Percentiles rank a stretch among this genome's conserved stretches.
These are phyloP conservation scores for Leptobrachium ailaonicum DNA, from an alignment of 2,113 vertebrate genomes.

Conservation along the genomic window DNA sequence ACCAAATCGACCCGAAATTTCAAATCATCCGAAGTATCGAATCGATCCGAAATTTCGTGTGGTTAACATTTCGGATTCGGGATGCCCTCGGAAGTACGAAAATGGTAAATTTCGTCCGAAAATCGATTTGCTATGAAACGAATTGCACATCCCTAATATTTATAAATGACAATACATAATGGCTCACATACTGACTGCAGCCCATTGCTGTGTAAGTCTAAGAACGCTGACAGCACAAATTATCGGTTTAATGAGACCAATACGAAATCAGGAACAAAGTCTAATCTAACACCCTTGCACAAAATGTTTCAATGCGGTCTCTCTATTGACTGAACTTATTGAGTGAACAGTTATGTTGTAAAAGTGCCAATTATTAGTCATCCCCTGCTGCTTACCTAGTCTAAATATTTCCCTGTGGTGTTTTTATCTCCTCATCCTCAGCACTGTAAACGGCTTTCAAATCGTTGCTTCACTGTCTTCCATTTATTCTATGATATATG, in stretches of 20 bases:
- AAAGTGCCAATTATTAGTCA: constrained; percentile 12
- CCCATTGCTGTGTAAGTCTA: too few relatives aligned
- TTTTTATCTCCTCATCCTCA: neutral
- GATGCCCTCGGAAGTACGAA: too few relatives aligned
- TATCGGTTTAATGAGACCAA: constrained; percentile 8
- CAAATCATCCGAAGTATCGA: too few relatives aligned
- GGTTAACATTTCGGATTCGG: too few relatives aligned
- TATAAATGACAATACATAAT: too few relatives aligned
- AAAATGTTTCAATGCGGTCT: constrained; percentile 13
- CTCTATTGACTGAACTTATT: constrained; percentile 23
- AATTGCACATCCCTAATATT: too few relatives aligned
- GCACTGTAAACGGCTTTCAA: neutral
- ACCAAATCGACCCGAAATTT: too few relatives aligned
- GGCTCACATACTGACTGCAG: too few relatives aligned
- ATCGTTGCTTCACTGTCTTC: neutral
- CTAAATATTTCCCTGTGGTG: neutral
- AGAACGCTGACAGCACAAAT: constrained; percentile 19
- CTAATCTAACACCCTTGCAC: constrained; percentile 10
- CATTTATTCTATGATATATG: neutral
- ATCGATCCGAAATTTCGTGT: too few relatives aligned
- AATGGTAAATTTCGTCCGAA: too few relatives aligned
- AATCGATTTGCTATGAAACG: too few relatives aligned
- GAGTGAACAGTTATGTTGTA: constrained; percentile 9
- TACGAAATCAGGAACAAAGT: neutral
- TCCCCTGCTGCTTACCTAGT: neutral